Percentiles rank a stretch among this genome's conserved stretches.
phyloP scores from a whole-genome alignment of 2,113 vertebrate species.

The Elephantulus edwardii region DNA sequence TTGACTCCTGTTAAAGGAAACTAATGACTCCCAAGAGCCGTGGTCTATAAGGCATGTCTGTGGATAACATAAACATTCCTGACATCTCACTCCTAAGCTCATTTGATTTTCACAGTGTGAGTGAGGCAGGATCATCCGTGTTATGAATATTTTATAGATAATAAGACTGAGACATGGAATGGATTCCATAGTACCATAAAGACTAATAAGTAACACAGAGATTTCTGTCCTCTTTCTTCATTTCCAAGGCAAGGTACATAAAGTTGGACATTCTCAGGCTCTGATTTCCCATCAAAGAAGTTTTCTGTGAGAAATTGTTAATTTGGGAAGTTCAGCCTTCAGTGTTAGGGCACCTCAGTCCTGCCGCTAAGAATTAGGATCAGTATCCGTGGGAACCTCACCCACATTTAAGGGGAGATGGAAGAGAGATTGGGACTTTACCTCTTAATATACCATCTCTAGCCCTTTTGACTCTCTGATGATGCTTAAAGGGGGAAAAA shows the following conservation, averaged over 20 bases:
- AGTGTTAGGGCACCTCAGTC: not conserved
- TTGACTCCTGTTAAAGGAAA: not conserved
- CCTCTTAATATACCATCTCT: conserved; percentile 47
- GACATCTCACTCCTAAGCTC: not conserved
- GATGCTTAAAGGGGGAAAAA: conserved; percentile 70
- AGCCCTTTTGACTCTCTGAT: conserved; percentile 19
- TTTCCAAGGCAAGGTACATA: not conserved
- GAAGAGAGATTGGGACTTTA: conserved; percentile 41
- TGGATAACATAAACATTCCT: not conserved
- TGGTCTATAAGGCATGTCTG: not conserved
- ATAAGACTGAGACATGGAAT: not conserved
- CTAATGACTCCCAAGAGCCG: not conserved
- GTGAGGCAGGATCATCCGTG: not conserved
- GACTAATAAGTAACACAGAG: not conserved
- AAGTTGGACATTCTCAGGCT: not conserved
- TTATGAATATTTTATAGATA: not conserved
- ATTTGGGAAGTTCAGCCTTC: not conserved
- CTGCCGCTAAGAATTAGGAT: not conserved
- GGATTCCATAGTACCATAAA: not conserved
- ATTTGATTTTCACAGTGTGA: not conserved
- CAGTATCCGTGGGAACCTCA: too few relatives aligned
- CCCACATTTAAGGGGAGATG: not conserved
- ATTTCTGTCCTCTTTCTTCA: not conserved
- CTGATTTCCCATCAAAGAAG: not conserved
- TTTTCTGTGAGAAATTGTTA: not conserved